These are phyloP conservation scores for Plagodis pulveraria DNA, from an alignment of 2,888 invertebrate genomes.

Conservation along the genomic window DNA sequence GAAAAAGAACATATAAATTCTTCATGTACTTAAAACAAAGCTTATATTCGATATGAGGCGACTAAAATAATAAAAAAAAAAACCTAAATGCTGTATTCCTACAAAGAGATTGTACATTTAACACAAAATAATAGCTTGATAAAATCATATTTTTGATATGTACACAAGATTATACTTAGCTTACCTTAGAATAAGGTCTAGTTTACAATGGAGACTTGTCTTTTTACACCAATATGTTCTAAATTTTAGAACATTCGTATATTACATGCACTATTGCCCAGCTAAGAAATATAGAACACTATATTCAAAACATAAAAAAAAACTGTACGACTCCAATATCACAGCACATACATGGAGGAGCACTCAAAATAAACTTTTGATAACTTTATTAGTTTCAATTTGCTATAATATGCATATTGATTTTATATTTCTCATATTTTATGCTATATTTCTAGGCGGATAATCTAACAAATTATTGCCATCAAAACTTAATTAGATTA, in stretches of 20 bases:
- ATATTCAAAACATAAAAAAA: too few species aligned
- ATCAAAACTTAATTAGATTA: constrained; percentile 56
- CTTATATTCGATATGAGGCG: constrained; percentile 38
- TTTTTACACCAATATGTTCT: constrained; percentile 60
- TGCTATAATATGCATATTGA: neutral
- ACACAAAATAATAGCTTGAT: constrained; percentile 44
- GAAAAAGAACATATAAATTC: constrained; percentile 32
- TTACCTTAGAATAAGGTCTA: constrained; percentile 45
- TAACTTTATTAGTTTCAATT: neutral
- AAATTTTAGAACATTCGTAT: constrained; percentile 72
- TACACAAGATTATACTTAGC: constrained; percentile 59
- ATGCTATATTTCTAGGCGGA: constrained; percentile 9
- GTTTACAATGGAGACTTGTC: constrained; percentile 39
- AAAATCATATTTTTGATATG: constrained; percentile 73
- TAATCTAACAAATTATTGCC: constrained; percentile 49
- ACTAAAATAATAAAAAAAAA: constrained; percentile 36
- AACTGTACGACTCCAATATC: too few species aligned
- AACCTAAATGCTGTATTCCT: constrained; percentile 69
- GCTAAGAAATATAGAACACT: constrained; percentile 32
- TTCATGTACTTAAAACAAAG: constrained; percentile 42
- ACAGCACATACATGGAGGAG: too few species aligned
- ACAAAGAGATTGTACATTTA: constrained; percentile 57
- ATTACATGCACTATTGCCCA: constrained; percentile 28
- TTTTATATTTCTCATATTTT: neutral
- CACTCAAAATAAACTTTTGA: neutral